These are phyloP conservation scores for Caprella mutica DNA, from an alignment of 2,888 invertebrate genomes.

Conservation along the genomic window DNA sequence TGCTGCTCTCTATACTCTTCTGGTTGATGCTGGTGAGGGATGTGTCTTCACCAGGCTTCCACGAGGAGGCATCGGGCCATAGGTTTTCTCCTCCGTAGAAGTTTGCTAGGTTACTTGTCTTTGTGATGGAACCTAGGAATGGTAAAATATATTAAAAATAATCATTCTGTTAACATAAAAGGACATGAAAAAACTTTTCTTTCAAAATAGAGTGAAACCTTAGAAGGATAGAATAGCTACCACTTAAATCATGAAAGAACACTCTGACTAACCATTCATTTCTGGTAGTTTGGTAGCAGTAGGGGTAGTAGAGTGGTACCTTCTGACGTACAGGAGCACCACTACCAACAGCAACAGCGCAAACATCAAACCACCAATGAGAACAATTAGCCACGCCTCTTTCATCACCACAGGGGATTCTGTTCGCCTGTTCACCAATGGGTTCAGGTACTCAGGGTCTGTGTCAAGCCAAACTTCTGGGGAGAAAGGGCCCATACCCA, in stretches of 20 bases:
- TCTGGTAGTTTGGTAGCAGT: slow-evolving; percentile 21
- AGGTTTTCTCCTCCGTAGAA: slow-evolving; percentile 34
- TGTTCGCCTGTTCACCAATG: slow-evolving; percentile 26
- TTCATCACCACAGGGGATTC: slow-evolving; percentile 25
- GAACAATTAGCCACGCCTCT: slow-evolving; percentile 30
- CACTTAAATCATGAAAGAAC: no score
- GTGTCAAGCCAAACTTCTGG: slow-evolving; percentile 26
- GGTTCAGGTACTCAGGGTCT: slow-evolving; percentile 27
- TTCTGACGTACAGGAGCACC: slow-evolving; percentile 24
- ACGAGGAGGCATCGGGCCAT: slow-evolving; percentile 30
- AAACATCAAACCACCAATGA: slow-evolving; percentile 31
- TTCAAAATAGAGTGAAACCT: no score
- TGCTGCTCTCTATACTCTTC: slow-evolving; percentile 10
- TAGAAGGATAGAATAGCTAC: no score
- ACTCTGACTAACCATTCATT: slow-evolving; percentile 29
- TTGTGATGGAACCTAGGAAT: slow-evolving; percentile 27
- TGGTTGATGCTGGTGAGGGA: slow-evolving; percentile 18
- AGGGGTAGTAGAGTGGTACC: slow-evolving; percentile 20
- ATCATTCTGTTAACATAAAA: no score
- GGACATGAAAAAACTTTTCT: no score
- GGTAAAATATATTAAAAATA: not conserved
- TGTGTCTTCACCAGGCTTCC: slow-evolving; percentile 22
- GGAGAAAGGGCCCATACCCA: slow-evolving; percentile 26
- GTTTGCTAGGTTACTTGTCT: slow-evolving; percentile 33
- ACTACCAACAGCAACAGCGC: slow-evolving; percentile 25